These are phyloP conservation scores for Camponotus floridanus DNA, from an alignment of 1,140 invertebrate species.

Conservation along the genomic window DNA sequence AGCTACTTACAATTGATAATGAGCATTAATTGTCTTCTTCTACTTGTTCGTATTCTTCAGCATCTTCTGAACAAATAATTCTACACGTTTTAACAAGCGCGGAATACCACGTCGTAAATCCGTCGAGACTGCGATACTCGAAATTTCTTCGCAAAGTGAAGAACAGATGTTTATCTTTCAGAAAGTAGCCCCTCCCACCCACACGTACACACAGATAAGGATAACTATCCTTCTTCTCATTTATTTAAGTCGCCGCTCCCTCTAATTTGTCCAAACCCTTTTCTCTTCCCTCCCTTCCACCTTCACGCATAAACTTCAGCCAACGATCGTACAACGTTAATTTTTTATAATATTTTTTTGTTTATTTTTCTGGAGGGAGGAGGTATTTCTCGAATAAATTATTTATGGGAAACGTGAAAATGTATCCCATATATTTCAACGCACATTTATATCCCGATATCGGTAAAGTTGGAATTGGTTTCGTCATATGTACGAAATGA, in stretches of 20 bases:
- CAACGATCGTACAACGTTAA: neutral
- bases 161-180: slow-evolving; percentile 35
- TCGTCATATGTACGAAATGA: slow-evolving; percentile 21
- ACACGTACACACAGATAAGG: neutral
- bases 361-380: neutral
- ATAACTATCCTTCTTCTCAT: slow-evolving; percentile 24
- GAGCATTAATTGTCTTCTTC: slow-evolving; percentile 15
- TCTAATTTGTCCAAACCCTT: slow-evolving; percentile 28
- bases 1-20: slow-evolving; percentile 24
- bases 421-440: neutral
- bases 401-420: slow-evolving; percentile 25
- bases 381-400: slow-evolving; percentile 29
- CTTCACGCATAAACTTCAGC: neutral
- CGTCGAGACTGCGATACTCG: slow-evolving; percentile 30
- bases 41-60: slow-evolving; percentile 29
- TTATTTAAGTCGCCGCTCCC: slow-evolving; percentile 26
- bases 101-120: slow-evolving; percentile 46
- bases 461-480: slow-evolving; percentile 40
- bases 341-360: neutral
- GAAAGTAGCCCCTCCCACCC: neutral
- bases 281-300: neutral
- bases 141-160: slow-evolving; percentile 44
- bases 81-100: slow-evolving; percentile 41
- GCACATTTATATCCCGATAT: slow-evolving; percentile 18
- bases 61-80: slow-evolving; percentile 14